Base-by-base conservation (phyloP, 2,113 vertebrate species). In the Cavia porcellus region DNA sequence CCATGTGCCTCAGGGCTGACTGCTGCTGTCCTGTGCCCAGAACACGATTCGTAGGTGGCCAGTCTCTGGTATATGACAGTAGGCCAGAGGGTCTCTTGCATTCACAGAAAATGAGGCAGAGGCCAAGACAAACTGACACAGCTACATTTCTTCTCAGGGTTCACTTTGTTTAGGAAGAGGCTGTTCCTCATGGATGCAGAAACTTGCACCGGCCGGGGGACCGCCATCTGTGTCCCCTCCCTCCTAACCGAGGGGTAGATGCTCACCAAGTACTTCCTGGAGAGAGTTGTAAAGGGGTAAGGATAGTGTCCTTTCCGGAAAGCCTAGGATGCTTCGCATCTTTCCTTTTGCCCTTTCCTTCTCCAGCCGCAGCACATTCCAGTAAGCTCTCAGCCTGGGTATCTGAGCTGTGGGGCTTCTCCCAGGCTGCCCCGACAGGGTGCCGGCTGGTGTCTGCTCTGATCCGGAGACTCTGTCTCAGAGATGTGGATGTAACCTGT, bases 41-140 rank as follows among this genome's bases (percentile, higher is more conserved):
- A 96, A 94, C 82, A 79, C 82, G 85, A 87, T 86, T 89, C 70
- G 70, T 35, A 80, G 83, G 84, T 93, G 86, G 57, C 62, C 50
- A 28, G 83, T 68, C 59, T 85, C 35, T 75, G 32, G 20, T 50
- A 15, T 64, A 47, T 96, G 89, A 89, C 81, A 82, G 0, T 42
- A 86, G 88, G 88, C 90, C 50, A 86, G 47, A 55, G 81, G 30
- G n/a, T 86, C 72, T 75, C n/a, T 86, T 96, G 89, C 8, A 79
- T 85, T 62, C 87, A 59, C 59, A 82, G 82, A 90, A 97, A 95
- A 85, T 50, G 82, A 88, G 30, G 59, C 24, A 68, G 82, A 90
- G 47, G 61, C 85, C 72, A 68, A 90, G 86, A 77, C 70, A 80
- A 52, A 84, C 57, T 64, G 35, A 47, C 66, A 38, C 52, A 50